These are phyloP conservation scores for Lampropteryx suffumata DNA, from an alignment of 2,888 invertebrate species.

Conservation along the genomic window DNA sequence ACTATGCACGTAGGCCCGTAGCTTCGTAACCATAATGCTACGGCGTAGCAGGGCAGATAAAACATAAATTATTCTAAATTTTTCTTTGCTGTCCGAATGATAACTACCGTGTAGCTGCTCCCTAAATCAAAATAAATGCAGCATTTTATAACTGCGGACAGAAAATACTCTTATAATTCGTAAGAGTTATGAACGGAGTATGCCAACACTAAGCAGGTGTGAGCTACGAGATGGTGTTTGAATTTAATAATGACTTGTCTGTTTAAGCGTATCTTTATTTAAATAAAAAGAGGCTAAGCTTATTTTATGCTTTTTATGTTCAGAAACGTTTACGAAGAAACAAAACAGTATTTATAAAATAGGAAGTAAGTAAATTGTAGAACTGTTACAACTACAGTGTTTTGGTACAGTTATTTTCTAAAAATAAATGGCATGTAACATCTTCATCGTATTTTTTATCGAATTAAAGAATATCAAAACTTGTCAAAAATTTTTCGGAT, in stretches of 20 bases:
- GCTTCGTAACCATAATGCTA: slow-evolving; percentile 10
- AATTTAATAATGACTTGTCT: neutral
- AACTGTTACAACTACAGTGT: too few species aligned
- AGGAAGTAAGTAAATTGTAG: too few species aligned
- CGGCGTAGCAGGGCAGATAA: slow-evolving; percentile 14
- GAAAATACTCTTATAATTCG: slow-evolving; percentile 13
- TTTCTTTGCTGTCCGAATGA: neutral
- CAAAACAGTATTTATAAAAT: too few species aligned
- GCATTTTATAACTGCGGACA: slow-evolving; percentile 10
- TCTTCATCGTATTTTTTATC: too few species aligned
- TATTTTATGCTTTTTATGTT: too few species aligned
- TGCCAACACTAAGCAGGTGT: slow-evolving; percentile 14
- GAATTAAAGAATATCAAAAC: too few species aligned
- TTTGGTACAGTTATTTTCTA: too few species aligned
- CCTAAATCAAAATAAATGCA: slow-evolving; percentile 12
- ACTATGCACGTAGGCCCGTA: slow-evolving; percentile 13
- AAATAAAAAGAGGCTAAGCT: too few species aligned
- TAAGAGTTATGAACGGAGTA: slow-evolving; percentile 5
- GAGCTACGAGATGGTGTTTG: neutral
- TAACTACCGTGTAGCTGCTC: slow-evolving; percentile 1
- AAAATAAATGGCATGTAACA: too few species aligned
- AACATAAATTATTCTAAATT: neutral
- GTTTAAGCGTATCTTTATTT: too few species aligned
- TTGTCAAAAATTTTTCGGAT: neutral
- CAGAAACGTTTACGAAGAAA: too few species aligned